A percentile compares a stretch with the other conserved stretches of the same genome.
Evolutionary conservation across 2,113 vertebrate species (phyloP).

Genomic region (Cricetomys ansorgei): DNA sequence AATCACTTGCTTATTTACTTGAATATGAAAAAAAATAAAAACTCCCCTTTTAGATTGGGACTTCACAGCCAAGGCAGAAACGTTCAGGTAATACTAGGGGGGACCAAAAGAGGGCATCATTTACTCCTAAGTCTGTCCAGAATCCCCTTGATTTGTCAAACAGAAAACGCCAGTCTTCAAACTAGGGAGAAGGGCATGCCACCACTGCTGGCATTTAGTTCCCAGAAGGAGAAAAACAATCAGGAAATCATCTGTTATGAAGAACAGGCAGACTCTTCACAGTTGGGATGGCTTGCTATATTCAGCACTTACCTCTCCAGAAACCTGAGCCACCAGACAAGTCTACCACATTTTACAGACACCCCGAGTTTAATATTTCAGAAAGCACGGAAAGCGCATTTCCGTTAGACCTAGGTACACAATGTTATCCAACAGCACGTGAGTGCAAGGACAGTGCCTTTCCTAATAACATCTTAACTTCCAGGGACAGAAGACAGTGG

Average conservation of each 20-base stretch:
- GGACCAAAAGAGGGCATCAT: conserved; percentile 80
- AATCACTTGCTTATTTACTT: background rate
- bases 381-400: conserved; percentile 41
- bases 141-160: background rate
- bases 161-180: background rate
- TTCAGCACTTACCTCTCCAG: background rate
- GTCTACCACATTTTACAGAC: background rate
- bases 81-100: conserved; percentile 61
- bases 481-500: background rate
- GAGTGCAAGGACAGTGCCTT: background rate
- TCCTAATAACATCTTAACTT: conserved; percentile 20
- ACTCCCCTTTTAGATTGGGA: background rate
- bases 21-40: conserved; percentile 13
- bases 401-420: conserved; percentile 27
- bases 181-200: background rate
- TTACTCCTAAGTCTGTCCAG: conserved; percentile 26
- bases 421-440: conserved; percentile 18
- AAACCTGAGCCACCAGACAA: background rate
- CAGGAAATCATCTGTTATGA: background rate
- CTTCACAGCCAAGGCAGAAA: background rate
- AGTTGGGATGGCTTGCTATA: background rate
- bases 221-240: background rate
- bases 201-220: background rate
- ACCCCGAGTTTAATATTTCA: background rate
- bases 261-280: background rate